These are phyloP conservation scores for Uloborus diversus DNA, from an alignment of 1,140 invertebrate genomes.

Conservation along the genomic window DNA sequence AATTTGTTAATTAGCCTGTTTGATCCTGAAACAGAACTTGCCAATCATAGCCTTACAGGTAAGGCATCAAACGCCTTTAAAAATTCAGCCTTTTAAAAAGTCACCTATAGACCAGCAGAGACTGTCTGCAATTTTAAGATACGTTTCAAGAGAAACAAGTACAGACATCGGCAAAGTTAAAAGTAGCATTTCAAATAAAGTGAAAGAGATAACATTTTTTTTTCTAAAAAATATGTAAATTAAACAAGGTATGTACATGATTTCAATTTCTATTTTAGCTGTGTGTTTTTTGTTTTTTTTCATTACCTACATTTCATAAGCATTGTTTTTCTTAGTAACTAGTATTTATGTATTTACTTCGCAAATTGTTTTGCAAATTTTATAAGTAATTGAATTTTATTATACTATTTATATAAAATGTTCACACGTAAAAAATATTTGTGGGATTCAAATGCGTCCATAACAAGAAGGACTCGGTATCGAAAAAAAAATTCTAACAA, in stretches of 20 bases:
- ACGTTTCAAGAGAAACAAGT: background rate
- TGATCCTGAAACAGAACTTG: background rate
- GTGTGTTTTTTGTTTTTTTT: too few species aligned
- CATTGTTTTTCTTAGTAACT: background rate
- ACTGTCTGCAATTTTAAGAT: background rate
- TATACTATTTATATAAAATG: background rate
- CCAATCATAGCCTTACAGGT: background rate
- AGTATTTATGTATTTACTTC: background rate
- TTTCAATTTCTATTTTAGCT: background rate
- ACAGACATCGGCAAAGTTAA: background rate
- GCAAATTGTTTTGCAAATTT: background rate
- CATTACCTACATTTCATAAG: background rate
- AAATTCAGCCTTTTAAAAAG: background rate
- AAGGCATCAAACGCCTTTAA: background rate
- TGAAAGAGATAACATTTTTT: too few species aligned
- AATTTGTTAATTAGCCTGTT: background rate
- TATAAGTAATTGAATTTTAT: background rate
- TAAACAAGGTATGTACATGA: background rate
- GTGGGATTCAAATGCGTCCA: background rate
- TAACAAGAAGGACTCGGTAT: background rate
- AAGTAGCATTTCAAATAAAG: background rate
- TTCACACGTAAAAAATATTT: background rate
- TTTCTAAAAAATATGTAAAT: background rate
- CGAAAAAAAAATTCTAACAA: background rate
- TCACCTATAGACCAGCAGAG: background rate